Conservation (phyloP, 2,113 vertebrate species). For the Trogon melanurus region DNA sequence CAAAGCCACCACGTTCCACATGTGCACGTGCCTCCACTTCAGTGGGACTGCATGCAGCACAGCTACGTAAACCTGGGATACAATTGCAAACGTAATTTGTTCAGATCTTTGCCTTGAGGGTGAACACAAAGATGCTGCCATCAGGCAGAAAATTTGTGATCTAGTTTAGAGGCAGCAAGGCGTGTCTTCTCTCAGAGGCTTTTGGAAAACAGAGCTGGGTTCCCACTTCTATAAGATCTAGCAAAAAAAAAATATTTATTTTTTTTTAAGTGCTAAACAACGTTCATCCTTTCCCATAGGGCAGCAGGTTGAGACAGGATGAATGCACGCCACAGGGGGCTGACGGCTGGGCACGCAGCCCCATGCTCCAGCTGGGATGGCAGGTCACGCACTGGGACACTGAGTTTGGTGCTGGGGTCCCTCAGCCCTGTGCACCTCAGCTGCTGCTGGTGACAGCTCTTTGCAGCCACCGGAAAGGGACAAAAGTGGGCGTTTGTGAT, state of each 20-base stretch:
- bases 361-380: not conserved
- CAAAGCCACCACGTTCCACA: not conserved
- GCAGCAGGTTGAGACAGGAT: not conserved
- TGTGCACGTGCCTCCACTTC: not conserved
- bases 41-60: constrained; percentile 26
- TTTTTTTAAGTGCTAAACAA: constrained; percentile 14
- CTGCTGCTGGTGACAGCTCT: not conserved
- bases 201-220: constrained; percentile 57
- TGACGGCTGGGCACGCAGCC: not conserved
- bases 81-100: constrained; percentile 75
- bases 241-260: not conserved
- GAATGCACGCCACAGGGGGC: fast-evolving
- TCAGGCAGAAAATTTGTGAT: constrained; percentile 83
- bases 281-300: not conserved
- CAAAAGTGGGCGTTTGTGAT: not conserved
- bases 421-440: not conserved
- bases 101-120: constrained; percentile 78
- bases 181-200: constrained; percentile 70
- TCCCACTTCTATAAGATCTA: constrained; percentile 34
- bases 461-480: not conserved
- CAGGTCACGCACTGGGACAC: not conserved
- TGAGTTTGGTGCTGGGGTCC: not conserved
- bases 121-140: constrained; percentile 75
- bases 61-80: constrained; percentile 60
- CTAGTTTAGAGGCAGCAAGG: constrained; percentile 83